Evolutionary conservation across 2,888 invertebrate species (phyloP), one percentile per base, ranked within the genome.

Genomic region (Helicoverpa assulta): DNA sequence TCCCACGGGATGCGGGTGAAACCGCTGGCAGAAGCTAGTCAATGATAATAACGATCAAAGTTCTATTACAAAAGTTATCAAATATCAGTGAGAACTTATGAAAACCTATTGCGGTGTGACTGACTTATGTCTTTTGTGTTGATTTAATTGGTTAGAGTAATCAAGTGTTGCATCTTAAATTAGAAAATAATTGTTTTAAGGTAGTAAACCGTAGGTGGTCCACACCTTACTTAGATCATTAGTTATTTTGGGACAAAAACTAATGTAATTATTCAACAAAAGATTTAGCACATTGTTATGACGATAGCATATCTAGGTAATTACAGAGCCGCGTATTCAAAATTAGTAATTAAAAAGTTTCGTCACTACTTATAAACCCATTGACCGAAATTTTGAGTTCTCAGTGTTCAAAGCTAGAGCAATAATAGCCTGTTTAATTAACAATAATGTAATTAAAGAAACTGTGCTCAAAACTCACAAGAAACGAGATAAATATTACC

Each of bases 371-470:
- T 60, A 53, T 40, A 75, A 61, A 47, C 1, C 2, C 33, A 56
- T 63, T 56, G 47, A 51, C 60, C 21, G 21, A 61, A 61, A 52
- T 33, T 21, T 33, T 64, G 54, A 2, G 33, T 29, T 55, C 50
- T 65, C 57, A 16, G 29, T 74, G 64, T 50, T 71, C 51, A 65
- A 7, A 60, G 6, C 54, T 50, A 43, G 43, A 66, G 65, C n/a
- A 51, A 54, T 60, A 66, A 67, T 66, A 18, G 40, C 21, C 55
- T 55, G 47, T 55, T 75, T 59, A 65, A 43, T 51, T 52, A 68
- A 75, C 53, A 59, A 65, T 67, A 43, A 62, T 51, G 55, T 47
- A 67, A 70, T 51, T 53, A 43, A 37, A 59, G 10, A 60, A 74
- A 73, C 37, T 53, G 26, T 60, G 26, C 50, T 16, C 55, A 50